phyloP scores from a whole-genome alignment of 2,888 invertebrate species.

The Papilio elwesi region DNA sequence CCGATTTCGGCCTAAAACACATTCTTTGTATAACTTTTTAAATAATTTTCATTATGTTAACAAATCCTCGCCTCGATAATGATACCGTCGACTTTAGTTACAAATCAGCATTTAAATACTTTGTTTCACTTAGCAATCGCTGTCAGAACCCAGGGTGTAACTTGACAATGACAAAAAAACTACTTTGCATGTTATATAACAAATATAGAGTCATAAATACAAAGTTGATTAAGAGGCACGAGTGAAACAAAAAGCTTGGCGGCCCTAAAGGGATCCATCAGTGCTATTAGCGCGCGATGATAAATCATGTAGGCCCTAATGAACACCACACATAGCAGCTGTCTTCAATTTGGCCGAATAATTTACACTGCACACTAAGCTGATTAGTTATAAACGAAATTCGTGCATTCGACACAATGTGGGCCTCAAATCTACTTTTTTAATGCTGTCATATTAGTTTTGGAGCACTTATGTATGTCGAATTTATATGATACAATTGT shows the following conservation, averaged over 20 bases:
- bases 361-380: slow-evolving; percentile 60
- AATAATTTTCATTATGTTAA: no score
- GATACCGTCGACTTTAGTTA: no score
- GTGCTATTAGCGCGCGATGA: slow-evolving; percentile 55
- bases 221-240: not conserved
- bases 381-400: slow-evolving; percentile 16
- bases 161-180: not conserved
- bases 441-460: not conserved
- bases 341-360: slow-evolving; percentile 75
- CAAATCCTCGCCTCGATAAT: no score
- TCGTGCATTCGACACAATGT: not conserved
- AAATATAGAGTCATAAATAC: slow-evolving; percentile 1
- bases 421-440: not conserved
- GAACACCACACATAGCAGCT: slow-evolving; percentile 69
- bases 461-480: not conserved
- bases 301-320: slow-evolving; percentile 76
- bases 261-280: slow-evolving; percentile 38
- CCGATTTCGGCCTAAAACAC: no score
- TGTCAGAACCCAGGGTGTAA: no score
- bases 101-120: no score
- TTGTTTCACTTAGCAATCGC: no score
- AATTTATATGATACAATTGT: slow-evolving; percentile 5
- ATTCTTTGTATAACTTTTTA: no score
- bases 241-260: not conserved
- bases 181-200: not conserved